Conservation (phyloP, 2,888 invertebrate species). For the Hirtodrosophila histrioides region DNA sequence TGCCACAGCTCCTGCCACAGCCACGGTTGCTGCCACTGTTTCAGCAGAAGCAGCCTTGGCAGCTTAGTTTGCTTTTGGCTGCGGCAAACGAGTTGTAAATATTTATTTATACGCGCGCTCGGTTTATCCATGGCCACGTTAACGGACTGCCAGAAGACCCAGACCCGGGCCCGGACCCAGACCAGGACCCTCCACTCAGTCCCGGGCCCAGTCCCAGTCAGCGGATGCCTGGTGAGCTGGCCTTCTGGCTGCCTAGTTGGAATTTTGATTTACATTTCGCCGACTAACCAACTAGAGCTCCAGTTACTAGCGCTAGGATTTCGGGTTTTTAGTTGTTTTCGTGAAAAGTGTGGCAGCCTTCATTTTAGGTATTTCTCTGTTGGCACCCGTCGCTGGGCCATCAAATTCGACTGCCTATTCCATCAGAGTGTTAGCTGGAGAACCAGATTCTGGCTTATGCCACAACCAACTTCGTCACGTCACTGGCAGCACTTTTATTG, state of each 20-base stretch:
- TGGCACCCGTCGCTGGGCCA: slow-evolving; percentile 13
- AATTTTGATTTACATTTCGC: slow-evolving; percentile 77
- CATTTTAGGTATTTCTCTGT: slow-evolving; percentile 2
- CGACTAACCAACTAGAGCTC: slow-evolving; percentile 60
- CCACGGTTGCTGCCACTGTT: slow-evolving; percentile 43
- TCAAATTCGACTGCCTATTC: slow-evolving; percentile 65
- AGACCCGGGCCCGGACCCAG: slow-evolving; percentile 12
- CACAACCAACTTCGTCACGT: slow-evolving; percentile 46
- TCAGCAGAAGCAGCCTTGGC: slow-evolving; percentile 40
- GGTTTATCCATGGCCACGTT: slow-evolving; percentile 66
- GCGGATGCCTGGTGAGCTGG: slow-evolving; percentile 30
- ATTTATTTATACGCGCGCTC: slow-evolving; percentile 78
- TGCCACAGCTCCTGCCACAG: slow-evolving; percentile 30
- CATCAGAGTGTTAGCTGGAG: slow-evolving; percentile 25
- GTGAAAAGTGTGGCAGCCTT: slow-evolving; percentile 17
- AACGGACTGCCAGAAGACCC: slow-evolving; percentile 51
- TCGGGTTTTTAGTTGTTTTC: slow-evolving; percentile 48
- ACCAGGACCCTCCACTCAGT: slow-evolving; percentile 1
- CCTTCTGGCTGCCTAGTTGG: slow-evolving; percentile 37
- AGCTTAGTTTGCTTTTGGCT: slow-evolving; percentile 72
- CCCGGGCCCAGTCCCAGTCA: slow-evolving; percentile 5
- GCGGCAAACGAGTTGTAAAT: slow-evolving; percentile 80
- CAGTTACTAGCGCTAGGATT: slow-evolving; percentile 38
- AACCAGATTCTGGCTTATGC: slow-evolving; percentile 41
- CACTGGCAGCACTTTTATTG: slow-evolving; percentile 65